Evolutionary conservation across 2,888 invertebrate species (phyloP).

Genomic region (Aethes cnicana): DNA sequence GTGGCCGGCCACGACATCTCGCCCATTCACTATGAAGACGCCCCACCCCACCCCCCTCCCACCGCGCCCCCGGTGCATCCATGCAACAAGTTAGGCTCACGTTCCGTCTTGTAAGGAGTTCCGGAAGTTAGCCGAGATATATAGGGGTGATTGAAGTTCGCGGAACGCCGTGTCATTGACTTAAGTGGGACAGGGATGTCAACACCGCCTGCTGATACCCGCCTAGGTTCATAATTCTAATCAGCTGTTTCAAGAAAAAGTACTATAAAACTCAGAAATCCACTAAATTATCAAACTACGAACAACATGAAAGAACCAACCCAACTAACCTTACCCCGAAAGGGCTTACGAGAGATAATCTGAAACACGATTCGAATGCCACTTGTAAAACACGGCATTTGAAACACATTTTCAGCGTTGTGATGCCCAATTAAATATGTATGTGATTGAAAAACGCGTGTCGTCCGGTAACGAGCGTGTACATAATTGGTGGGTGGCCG

Average conservation of each 20-base stretch:
- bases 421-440: conserved; percentile 83
- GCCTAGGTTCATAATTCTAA: neutral
- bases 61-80: conserved; percentile 64
- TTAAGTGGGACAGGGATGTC: conserved; percentile 19
- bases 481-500: conserved; percentile 79
- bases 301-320: neutral
- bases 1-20: conserved; percentile 79
- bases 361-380: conserved; percentile 54
- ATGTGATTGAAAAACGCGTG: conserved; percentile 83
- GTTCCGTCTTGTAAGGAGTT: conserved; percentile 70
- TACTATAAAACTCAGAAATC: neutral
- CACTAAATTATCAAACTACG: neutral
- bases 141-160: conserved; percentile 30
- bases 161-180: conserved; percentile 28
- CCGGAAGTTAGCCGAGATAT: conserved; percentile 49
- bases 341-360: conserved; percentile 33
- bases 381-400: conserved; percentile 70
- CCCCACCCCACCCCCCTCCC: conserved; percentile 54
- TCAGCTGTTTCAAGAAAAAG: neutral
- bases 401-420: conserved; percentile 77
- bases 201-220: conserved; percentile 5
- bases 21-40: conserved; percentile 81
- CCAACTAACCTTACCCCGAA: conserved; percentile 12
- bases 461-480: conserved; percentile 83
- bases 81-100: conserved; percentile 79